Conservation (phyloP, 1,140 invertebrate genomes). For the Pseudoatta argentina region DNA sequence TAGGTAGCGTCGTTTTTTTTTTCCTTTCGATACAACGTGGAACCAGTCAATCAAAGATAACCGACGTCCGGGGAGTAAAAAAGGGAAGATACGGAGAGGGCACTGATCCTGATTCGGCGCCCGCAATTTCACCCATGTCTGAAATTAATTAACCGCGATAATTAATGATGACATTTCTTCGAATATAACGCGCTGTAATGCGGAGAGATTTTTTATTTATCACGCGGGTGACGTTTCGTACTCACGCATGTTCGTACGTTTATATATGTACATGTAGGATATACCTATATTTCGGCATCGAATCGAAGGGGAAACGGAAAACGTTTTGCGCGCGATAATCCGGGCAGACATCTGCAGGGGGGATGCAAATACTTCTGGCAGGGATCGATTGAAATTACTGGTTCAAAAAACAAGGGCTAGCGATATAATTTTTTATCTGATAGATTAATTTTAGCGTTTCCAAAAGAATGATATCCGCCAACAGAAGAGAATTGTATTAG, state of each 20-base stretch:
- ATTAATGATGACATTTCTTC: slow-evolving; percentile 59
- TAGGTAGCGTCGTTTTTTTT: slow-evolving; percentile 19
- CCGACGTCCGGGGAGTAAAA: neutral
- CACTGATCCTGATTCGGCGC: slow-evolving; percentile 3
- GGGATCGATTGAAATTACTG: slow-evolving; percentile 35
- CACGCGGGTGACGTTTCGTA: slow-evolving; percentile 44
- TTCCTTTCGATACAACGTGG: slow-evolving; percentile 17
- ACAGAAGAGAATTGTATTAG: neutral
- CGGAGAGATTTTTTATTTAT: slow-evolving; percentile 30
- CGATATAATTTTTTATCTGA: slow-evolving; percentile 15
- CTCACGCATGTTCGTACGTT: slow-evolving; percentile 5
- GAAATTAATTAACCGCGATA: slow-evolving; percentile 54
- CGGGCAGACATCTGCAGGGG: slow-evolving; percentile 24
- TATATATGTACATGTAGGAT: neutral
- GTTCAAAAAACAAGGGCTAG: neutral
- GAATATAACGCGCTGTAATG: slow-evolving; percentile 22
- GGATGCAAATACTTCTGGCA: slow-evolving; percentile 38
- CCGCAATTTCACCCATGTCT: slow-evolving; percentile 45
- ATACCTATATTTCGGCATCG: neutral
- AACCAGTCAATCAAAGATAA: slow-evolving; percentile 55
- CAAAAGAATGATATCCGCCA: neutral
- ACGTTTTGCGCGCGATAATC: slow-evolving; percentile 45
- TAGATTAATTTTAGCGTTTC: neutral
- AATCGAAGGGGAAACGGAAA: slow-evolving; percentile 31
- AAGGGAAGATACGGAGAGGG: too few relatives aligned